Conservation (phyloP, 2,888 invertebrate genomes). For the Drosophila atroscutellata region DNA sequence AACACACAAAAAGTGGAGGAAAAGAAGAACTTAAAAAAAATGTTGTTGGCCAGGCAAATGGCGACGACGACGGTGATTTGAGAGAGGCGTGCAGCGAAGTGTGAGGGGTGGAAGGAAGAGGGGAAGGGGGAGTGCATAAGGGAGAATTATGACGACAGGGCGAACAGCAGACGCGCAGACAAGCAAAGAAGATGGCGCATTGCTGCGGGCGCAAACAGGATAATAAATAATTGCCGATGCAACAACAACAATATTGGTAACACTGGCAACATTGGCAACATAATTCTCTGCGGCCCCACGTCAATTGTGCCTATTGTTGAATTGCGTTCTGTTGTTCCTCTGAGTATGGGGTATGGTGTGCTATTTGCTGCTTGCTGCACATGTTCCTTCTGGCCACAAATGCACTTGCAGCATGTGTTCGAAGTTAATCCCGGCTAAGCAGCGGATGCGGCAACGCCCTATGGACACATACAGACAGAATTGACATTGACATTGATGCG, state of each 20-base stretch:
- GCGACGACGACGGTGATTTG: conserved; percentile 68
- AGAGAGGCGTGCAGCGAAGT: conserved; percentile 9
- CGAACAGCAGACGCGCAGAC: conserved; percentile 40
- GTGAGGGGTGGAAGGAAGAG: not conserved
- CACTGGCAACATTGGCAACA: conserved; percentile 73
- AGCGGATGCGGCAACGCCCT: conserved; percentile 71
- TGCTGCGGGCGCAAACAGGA: conserved; percentile 67
- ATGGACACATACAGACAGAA: conserved; percentile 51
- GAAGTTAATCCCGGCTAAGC: conserved; percentile 74
- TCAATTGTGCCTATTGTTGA: conserved; percentile 48
- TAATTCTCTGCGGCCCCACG: conserved; percentile 65
- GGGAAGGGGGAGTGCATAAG: not conserved
- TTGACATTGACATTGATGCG: conserved; percentile 69
- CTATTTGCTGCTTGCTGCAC: conserved; percentile 36
- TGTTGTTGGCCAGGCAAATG: conserved; percentile 51
- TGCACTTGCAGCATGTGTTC: conserved; percentile 70
- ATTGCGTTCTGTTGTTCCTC: conserved; percentile 3
- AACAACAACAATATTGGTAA: conserved; percentile 11
- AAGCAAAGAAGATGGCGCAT: conserved; percentile 56
- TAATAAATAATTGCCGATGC: conserved; percentile 75
- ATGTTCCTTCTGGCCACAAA: conserved; percentile 43
- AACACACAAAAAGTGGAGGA: conserved; percentile 66
- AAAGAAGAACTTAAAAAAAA: conserved; percentile 42
- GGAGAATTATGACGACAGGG: conserved; percentile 60
- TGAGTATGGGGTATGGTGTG: not conserved